phyloP scores from a whole-genome alignment of 2,888 invertebrate species.

The Pammene fasciana region DNA sequence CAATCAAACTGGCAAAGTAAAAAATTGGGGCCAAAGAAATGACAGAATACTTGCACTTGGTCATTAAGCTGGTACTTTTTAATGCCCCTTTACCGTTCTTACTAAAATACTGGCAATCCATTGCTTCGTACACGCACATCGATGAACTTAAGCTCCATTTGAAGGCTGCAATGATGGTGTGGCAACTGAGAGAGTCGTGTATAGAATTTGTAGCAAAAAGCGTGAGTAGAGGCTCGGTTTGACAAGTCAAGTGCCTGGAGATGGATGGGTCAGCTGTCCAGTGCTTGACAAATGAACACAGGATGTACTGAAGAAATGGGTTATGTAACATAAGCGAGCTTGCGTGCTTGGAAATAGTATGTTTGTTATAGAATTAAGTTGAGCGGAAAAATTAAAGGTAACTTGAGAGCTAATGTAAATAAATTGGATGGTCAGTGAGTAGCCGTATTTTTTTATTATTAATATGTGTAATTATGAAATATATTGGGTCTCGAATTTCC shows the following conservation, averaged over 20 bases:
- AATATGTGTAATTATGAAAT: too few species aligned
- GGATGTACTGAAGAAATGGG: constrained; percentile 45
- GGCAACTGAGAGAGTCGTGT: constrained; percentile 14
- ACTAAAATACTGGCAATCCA: background rate
- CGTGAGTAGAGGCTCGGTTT: constrained; percentile 45
- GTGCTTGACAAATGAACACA: constrained; percentile 50
- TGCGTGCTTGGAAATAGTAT: constrained; percentile 26
- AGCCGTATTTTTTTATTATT: too few species aligned
- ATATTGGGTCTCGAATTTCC: too few species aligned
- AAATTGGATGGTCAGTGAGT: too few species aligned
- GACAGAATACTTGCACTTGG: constrained; percentile 47
- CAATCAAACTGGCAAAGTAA: constrained; percentile 63
- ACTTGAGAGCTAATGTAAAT: background rate
- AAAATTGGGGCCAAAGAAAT: constrained; percentile 55
- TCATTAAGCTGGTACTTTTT: constrained; percentile 50
- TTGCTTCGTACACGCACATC: background rate
- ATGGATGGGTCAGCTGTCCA: constrained; percentile 54
- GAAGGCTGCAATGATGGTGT: constrained; percentile 12
- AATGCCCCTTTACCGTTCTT: background rate
- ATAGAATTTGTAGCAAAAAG: constrained; percentile 32
- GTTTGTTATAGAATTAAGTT: background rate
- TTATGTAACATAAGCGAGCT: constrained; percentile 45
- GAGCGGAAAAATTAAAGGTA: background rate
- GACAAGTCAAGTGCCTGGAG: constrained; percentile 57
- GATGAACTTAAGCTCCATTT: background rate